A percentile compares a stretch with the other conserved stretches of the same genome.
Conservation (phyloP, 2,113 vertebrate species). For the Nanorana parkeri region DNA sequence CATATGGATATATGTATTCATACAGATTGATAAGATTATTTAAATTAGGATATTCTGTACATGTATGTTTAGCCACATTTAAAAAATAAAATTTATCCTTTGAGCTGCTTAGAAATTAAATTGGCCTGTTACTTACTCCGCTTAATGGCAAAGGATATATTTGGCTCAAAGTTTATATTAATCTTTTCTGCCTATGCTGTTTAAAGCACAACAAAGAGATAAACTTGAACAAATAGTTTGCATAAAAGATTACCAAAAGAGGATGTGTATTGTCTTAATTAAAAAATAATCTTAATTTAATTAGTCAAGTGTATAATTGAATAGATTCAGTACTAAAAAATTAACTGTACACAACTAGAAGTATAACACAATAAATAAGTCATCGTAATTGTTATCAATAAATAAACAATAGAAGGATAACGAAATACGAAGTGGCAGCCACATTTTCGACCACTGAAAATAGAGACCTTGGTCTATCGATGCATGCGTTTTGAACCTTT, state of each 20-base stretch:
- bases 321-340: slow-evolving; percentile 71
- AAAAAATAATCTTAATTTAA: slow-evolving; percentile 65
- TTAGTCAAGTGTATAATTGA: slow-evolving; percentile 71
- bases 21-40: no score
- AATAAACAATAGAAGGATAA: slow-evolving; percentile 60
- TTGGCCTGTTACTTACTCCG: no score
- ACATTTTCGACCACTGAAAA: background rate
- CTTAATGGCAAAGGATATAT: no score
- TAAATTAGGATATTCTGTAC: no score
- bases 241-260: background rate
- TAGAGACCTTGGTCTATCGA: slow-evolving; percentile 12
- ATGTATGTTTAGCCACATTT: no score
- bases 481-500: slow-evolving; percentile 16
- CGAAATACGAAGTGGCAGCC: background rate
- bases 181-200: no score
- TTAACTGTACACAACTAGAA: slow-evolving; percentile 66
- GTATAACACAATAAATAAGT: slow-evolving; percentile 75
- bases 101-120: no score
- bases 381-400: slow-evolving; percentile 73
- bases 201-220: no score
- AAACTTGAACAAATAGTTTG: no score
- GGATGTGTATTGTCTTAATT: background rate
- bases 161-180: no score
- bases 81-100: no score
- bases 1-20: no score